phyloP scores from a whole-genome alignment of 2,888 invertebrate species.

The Epinotia ramella region DNA sequence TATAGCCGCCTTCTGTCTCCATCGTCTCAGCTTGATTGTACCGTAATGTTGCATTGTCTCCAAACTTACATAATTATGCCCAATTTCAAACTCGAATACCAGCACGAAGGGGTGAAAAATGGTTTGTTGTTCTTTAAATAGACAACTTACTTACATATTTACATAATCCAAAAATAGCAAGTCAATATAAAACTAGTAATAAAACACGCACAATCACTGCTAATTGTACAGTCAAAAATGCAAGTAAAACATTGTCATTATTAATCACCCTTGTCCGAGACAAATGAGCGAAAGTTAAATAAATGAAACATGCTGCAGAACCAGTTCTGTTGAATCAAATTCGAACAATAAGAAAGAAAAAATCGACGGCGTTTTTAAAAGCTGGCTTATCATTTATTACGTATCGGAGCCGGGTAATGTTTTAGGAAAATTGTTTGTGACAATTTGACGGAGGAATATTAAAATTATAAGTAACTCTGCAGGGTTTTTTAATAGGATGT shows the following conservation, averaged over 20 bases:
- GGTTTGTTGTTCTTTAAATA: too few species aligned
- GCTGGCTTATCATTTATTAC: constrained; percentile 34
- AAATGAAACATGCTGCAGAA: constrained; percentile 29
- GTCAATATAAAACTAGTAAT: background rate
- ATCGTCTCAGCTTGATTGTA: too few species aligned
- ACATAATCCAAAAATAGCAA: too few species aligned
- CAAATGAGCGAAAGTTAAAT: constrained; percentile 47
- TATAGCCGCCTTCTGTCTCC: too few species aligned
- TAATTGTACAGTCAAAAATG: constrained; percentile 40
- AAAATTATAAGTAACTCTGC: background rate
- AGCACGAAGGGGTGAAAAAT: too few species aligned
- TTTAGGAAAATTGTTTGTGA: constrained; percentile 11
- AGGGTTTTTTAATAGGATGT: background rate
- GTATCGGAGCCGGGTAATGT: constrained; percentile 24
- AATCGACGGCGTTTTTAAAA: constrained; percentile 25
- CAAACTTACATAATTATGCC: too few species aligned
- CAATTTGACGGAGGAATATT: background rate
- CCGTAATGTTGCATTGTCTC: too few species aligned
- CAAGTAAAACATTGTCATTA: constrained; percentile 41
- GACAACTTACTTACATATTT: too few species aligned
- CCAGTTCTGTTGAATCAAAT: constrained; percentile 46
- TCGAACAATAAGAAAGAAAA: constrained; percentile 43
- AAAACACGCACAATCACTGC: constrained; percentile 13
- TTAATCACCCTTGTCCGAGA: constrained; percentile 43
- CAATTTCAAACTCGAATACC: too few species aligned